Evolutionary conservation across 2,113 vertebrate genomes (phyloP).

Genomic region (Motacilla tschutschensis): DNA sequence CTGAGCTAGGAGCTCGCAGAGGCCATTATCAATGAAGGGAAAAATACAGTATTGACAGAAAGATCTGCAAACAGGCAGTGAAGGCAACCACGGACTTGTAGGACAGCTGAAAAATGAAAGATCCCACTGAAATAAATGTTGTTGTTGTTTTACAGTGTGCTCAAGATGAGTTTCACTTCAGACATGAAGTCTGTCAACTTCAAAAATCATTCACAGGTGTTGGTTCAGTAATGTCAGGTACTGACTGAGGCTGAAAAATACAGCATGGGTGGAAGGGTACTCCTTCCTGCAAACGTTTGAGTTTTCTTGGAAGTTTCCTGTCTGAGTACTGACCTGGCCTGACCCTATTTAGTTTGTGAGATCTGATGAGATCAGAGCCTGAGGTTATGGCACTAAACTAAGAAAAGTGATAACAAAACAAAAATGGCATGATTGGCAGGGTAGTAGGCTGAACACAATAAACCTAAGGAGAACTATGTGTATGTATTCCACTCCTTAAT

Average conservation of each 20-base stretch:
- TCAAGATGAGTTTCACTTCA: background rate
- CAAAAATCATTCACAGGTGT: background rate
- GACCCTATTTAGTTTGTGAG: slow-evolving; percentile 38
- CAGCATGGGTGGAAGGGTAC: background rate
- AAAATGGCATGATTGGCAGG: slow-evolving; percentile 56
- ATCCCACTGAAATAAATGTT: background rate
- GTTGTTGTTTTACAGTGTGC: background rate
- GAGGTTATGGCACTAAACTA: slow-evolving; percentile 47
- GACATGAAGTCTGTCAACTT: background rate
- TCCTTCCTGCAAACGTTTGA: background rate
- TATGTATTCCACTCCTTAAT: slow-evolving; percentile 58
- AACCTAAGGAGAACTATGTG: slow-evolving; percentile 27
- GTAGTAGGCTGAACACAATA: slow-evolving; percentile 46
- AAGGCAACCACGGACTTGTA: background rate
- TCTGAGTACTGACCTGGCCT: slow-evolving; percentile 25
- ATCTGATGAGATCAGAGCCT: slow-evolving; percentile 52
- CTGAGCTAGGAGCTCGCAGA: background rate
- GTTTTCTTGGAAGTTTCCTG: slow-evolving; percentile 46
- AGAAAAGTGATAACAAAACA: slow-evolving; percentile 65
- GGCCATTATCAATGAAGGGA: background rate
- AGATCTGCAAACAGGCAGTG: background rate
- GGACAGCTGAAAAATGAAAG: background rate
- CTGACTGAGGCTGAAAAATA: background rate
- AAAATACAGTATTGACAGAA: background rate
- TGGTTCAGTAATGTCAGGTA: background rate